phyloP scores from a whole-genome alignment of 2,888 invertebrate species.

The Aphodius granarius region DNA sequence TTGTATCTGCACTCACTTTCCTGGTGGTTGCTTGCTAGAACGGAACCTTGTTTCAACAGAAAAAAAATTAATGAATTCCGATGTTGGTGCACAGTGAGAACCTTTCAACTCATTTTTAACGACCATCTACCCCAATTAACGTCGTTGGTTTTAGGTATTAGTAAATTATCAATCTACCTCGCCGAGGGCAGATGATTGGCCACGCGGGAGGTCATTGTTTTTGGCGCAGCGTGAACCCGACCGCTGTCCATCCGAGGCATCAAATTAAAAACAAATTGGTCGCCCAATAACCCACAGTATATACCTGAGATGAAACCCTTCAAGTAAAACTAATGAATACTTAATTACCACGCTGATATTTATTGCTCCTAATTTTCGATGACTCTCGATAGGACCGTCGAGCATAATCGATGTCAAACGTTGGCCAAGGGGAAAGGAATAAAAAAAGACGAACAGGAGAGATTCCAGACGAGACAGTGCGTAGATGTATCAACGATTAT shows the following conservation, averaged over 20 bases:
- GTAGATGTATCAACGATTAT: conserved; percentile 22
- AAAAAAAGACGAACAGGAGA: not conserved
- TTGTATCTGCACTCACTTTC: too few relatives aligned
- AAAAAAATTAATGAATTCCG: not conserved
- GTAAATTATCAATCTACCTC: not conserved
- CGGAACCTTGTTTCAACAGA: too few relatives aligned
- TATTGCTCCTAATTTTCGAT: not conserved
- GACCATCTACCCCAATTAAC: not conserved
- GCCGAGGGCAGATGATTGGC: not conserved
- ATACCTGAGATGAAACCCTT: not conserved
- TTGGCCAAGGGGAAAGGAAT: not conserved
- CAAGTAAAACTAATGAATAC: not conserved
- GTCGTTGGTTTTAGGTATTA: not conserved
- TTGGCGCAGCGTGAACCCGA: not conserved
- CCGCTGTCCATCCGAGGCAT: not conserved
- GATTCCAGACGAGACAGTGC: not conserved
- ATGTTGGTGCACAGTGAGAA: not conserved
- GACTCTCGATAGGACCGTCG: not conserved
- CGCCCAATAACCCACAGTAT: not conserved
- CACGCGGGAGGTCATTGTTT: not conserved
- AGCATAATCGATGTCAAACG: not conserved
- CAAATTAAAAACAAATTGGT: not conserved
- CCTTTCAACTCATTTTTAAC: not conserved
- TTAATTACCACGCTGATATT: not conserved
- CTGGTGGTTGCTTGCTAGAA: too few relatives aligned